Base-by-base conservation (phyloP, 1,140 invertebrate genomes). In the Orius laevigatus region DNA sequence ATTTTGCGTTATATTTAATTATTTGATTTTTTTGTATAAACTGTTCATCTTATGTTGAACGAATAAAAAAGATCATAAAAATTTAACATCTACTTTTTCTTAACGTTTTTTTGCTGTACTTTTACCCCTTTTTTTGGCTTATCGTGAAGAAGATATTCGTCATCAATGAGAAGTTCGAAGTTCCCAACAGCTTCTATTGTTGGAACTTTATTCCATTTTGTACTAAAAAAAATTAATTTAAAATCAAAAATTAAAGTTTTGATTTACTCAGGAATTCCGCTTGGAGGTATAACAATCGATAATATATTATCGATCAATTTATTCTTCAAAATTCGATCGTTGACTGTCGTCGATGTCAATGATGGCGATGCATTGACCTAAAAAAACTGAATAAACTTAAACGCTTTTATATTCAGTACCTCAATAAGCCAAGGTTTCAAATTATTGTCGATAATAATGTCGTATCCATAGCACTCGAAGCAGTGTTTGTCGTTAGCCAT, bases 241-340 rank as follows among this genome's bases (percentile, higher is more conserved):
- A 38, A 16, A n/a, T 34, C 5, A 14, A 38, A 38, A 38, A 4
- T 14, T 40, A 50, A 45, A 43, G 5, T 12, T 15, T 47, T 19
- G 16, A 69, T 71, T 70, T 68, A 84, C 81, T 94, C 90, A 31
- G 89, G 89, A 9, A 88, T 70, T 40, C 91, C 87, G 58, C 85
- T 85, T 1, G 86, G 79, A 1, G 90, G 88, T 20, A 95, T 60
- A 0, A 96, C 85, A 39, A 96, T 80, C 19, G 88, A 88, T 40
- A 96, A 68, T 49, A 94, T 90, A 63, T 95, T 94, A 59, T 92
- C 88, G 49, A 98, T 91, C 10, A 98, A 65, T 68, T 92, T 93
- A 58, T 93, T 89, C 61, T 98, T 98, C 51, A 96, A 71, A 57
- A 96, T 93, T 56, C 92, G 71, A 64, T 98, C 93, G 62, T 90